Evolutionary conservation across 2,113 vertebrate species (phyloP).

Genomic region (Cynopterus brachyotis): DNA sequence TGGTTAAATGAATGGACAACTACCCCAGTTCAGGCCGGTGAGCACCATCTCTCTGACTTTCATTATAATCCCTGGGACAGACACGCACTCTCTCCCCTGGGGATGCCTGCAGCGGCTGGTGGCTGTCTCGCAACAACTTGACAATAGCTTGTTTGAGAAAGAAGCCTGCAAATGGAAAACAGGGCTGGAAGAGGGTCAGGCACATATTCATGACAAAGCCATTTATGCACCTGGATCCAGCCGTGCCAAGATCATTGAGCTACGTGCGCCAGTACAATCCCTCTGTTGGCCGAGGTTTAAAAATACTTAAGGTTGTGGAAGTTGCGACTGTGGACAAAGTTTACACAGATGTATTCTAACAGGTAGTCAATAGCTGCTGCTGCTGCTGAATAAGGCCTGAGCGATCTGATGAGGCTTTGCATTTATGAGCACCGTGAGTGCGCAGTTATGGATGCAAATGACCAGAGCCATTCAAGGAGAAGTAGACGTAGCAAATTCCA

Average conservation of each 20-base stretch:
- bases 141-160: background rate
- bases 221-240: background rate
- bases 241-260: background rate
- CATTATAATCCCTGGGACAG: background rate
- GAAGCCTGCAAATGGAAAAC: rapidly evolving
- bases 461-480: background rate
- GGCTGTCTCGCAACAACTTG: background rate
- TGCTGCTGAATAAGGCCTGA: background rate
- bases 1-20: background rate
- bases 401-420: background rate
- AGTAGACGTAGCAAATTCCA: background rate
- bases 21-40: rapidly evolving
- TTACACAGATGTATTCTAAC: background rate
- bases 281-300: background rate
- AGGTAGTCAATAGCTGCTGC: background rate
- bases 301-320: background rate
- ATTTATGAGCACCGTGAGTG: too few relatives aligned
- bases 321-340: background rate
- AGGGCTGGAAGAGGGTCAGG: background rate
- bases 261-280: rapidly evolving
- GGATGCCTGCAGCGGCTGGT: background rate
- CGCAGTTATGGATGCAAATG: background rate
- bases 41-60: rapidly evolving
- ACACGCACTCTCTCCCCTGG: background rate
- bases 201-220: background rate